Evolutionary conservation across 2,888 invertebrate genomes (phyloP).

Genomic region (Tachystola acroxantha): DNA sequence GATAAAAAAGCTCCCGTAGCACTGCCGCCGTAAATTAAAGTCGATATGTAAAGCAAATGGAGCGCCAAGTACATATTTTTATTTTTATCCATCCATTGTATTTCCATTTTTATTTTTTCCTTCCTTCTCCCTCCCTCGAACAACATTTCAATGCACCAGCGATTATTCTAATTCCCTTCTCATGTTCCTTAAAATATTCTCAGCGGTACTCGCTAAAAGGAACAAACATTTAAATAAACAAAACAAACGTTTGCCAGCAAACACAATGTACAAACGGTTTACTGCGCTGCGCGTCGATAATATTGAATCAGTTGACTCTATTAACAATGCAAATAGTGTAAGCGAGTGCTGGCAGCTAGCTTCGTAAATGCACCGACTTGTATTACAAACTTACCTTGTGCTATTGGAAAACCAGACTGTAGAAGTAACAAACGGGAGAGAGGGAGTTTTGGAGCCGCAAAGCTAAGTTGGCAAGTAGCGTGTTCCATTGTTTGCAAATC

Average conservation of each 20-base stretch:
- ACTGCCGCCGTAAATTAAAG: no score
- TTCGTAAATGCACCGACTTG: conserved; percentile 54
- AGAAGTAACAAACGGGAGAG: conserved; percentile 10
- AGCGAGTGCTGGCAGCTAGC: conserved; percentile 48
- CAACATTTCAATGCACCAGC: no score
- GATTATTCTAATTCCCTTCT: no score
- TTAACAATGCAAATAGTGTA: conserved; percentile 67
- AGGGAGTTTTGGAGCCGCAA: conserved; percentile 14
- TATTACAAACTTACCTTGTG: conserved; percentile 9
- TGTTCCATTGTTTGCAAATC: conserved; percentile 60
- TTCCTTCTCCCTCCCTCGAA: no score
- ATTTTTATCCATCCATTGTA: neutral
- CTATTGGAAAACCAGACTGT: conserved; percentile 5
- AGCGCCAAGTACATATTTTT: no score
- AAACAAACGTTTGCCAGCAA: conserved; percentile 16
- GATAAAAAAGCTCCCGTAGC: no score
- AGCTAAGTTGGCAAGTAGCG: conserved; percentile 33
- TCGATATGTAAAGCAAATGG: no score
- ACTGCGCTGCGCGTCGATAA: conserved; percentile 46
- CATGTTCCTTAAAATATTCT: no score
- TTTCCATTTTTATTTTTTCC: no score
- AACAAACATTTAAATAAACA: neutral
- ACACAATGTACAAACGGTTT: conserved; percentile 30
- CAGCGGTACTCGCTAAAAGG: no score
- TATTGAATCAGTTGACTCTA: conserved; percentile 65